Conservation (phyloP, 2,113 vertebrate genomes). For the Cygnus atratus region DNA sequence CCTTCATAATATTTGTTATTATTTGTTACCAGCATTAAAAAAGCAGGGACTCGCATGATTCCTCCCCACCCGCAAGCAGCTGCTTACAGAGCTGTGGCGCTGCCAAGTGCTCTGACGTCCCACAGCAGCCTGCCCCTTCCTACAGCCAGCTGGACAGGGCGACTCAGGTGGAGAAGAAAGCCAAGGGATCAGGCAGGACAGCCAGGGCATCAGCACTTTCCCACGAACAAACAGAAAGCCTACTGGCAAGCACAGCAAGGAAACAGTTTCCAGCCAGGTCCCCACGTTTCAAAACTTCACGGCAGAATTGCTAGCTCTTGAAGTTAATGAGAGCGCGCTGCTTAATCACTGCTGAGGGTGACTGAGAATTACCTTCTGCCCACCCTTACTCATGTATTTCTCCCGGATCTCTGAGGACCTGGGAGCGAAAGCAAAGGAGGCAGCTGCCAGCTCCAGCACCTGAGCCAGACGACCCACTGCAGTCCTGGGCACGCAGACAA, state of each 20-base stretch:
- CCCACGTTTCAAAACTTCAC: background rate
- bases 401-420: background rate
- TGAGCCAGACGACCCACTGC: background rate
- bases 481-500: background rate
- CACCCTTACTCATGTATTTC: too few species aligned
- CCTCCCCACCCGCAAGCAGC: background rate
- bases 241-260: background rate
- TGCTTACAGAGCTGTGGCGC: background rate
- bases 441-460: too few species aligned
- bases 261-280: background rate
- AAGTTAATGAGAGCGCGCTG: background rate
- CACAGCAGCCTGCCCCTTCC: background rate
- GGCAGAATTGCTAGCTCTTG: background rate
- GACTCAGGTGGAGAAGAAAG: background rate
- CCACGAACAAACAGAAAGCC: background rate
- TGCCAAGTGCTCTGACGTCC: background rate
- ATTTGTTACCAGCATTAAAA: background rate
- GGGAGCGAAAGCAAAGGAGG: background rate
- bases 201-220: background rate
- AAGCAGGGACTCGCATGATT: background rate
- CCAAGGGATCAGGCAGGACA: background rate
- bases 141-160: background rate
- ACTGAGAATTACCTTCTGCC: background rate
- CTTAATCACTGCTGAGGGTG: background rate
- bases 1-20: background rate